These are phyloP conservation scores for Heliconius nattereri DNA, from an alignment of 1,140 invertebrate species.

Conservation along the genomic window DNA sequence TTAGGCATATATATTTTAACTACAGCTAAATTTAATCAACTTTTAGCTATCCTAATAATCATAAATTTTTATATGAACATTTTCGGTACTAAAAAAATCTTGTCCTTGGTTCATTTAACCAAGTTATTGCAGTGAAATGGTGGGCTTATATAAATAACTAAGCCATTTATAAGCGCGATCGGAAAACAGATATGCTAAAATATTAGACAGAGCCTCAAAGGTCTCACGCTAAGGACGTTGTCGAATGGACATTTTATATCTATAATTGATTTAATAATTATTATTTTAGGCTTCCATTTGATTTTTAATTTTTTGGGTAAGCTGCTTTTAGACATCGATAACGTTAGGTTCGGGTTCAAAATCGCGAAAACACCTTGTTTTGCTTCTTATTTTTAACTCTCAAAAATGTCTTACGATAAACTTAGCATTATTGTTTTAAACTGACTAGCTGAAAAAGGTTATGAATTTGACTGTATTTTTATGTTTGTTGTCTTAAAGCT, in stretches of 20 bases:
- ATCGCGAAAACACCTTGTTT: too few relatives aligned
- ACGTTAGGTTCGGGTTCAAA: too few relatives aligned
- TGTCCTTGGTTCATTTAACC: constrained; percentile 24
- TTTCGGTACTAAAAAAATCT: neutral
- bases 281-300: neutral
- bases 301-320: neutral
- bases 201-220: constrained; percentile 30
- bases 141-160: constrained; percentile 30
- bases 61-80: neutral
- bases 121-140: constrained; percentile 33
- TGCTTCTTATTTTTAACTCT: too few relatives aligned
- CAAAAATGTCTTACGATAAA: too few relatives aligned
- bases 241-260: neutral
- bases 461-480: too few relatives aligned
- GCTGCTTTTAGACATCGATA: neutral
- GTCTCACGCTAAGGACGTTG: constrained; percentile 39
- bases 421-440: too few relatives aligned
- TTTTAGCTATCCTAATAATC: too few relatives aligned
- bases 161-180: constrained; percentile 39
- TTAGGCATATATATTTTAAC: too few relatives aligned
- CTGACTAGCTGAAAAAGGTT: too few relatives aligned
- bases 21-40: too few relatives aligned
- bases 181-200: constrained; percentile 35
- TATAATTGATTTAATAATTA: neutral
- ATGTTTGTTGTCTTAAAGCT: too few relatives aligned